These are phyloP conservation scores for Camponotus fellah DNA, from an alignment of 2,888 invertebrate species.

Conservation along the genomic window DNA sequence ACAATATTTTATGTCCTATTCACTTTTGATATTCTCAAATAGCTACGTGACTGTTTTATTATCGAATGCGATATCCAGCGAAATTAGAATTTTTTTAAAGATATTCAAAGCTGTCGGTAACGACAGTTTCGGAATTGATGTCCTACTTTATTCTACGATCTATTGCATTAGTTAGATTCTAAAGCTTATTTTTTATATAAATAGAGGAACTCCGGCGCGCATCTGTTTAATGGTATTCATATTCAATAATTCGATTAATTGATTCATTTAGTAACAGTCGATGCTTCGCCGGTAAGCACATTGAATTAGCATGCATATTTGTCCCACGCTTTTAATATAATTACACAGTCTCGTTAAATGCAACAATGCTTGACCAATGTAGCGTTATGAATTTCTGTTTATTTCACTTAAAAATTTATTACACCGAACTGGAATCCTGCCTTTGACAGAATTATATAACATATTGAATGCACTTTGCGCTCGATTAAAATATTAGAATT, in stretches of 20 bases:
- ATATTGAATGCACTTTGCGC: constrained; percentile 5
- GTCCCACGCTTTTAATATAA: constrained; percentile 55
- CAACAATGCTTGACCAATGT: constrained; percentile 29
- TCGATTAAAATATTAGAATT: constrained; percentile 21
- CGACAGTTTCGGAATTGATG: neutral
- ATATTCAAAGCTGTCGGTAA: neutral
- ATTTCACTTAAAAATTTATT: constrained; percentile 36
- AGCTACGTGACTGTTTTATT: neutral
- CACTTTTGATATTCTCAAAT: neutral
- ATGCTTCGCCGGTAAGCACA: constrained; percentile 36
- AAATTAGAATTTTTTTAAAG: constrained; percentile 7
- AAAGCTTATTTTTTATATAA: constrained; percentile 60
- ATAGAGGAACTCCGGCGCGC: constrained; percentile 56
- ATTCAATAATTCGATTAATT: constrained; percentile 71
- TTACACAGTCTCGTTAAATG: constrained; percentile 45
- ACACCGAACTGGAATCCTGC: constrained; percentile 17
- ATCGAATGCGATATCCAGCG: neutral
- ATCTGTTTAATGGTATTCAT: constrained; percentile 58
- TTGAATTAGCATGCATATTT: constrained; percentile 54
- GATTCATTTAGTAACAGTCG: constrained; percentile 53
- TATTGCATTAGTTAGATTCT: constrained; percentile 41
- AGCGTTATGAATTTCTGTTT: constrained; percentile 48
- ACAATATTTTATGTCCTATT: neutral
- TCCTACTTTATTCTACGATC: neutral
- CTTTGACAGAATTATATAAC: constrained; percentile 27